Conservation (phyloP, 2,888 invertebrate genomes). For the Hylaea fasciaria region DNA sequence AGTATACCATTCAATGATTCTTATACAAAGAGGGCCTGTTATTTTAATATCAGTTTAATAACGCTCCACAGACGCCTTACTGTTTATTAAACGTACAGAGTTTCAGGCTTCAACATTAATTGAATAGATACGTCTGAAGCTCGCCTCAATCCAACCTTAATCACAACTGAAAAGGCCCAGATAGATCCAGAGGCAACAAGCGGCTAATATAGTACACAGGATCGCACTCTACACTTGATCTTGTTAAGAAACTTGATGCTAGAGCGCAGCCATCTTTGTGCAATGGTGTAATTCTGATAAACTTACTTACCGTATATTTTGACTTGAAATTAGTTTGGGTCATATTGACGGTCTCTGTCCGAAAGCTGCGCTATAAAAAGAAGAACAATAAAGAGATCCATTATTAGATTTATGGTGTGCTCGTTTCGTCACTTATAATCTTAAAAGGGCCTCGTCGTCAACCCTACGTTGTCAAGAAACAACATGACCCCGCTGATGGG, state of each 20-base stretch:
- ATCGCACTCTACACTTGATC: slow-evolving; percentile 73
- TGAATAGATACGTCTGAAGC: slow-evolving; percentile 81
- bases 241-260: slow-evolving; percentile 50
- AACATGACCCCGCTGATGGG: too few relatives aligned
- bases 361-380: background rate
- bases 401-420: too few relatives aligned
- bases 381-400: too few relatives aligned
- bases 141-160: slow-evolving; percentile 79
- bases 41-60: too few relatives aligned
- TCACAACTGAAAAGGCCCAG: slow-evolving; percentile 78
- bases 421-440: too few relatives aligned
- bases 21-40: too few relatives aligned
- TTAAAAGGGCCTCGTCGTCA: too few relatives aligned
- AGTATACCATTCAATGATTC: too few relatives aligned
- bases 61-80: slow-evolving; percentile 23
- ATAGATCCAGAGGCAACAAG: slow-evolving; percentile 66
- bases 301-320: too few relatives aligned
- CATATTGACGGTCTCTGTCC: background rate
- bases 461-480: too few relatives aligned
- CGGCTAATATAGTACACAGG: slow-evolving; percentile 73
- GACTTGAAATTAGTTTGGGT: too few relatives aligned
- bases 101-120: slow-evolving; percentile 74
- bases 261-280: slow-evolving; percentile 6
- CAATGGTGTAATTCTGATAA: background rate
- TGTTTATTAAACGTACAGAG: slow-evolving; percentile 25